Conservation (phyloP, 2,888 invertebrate species). For the Labia minor region DNA sequence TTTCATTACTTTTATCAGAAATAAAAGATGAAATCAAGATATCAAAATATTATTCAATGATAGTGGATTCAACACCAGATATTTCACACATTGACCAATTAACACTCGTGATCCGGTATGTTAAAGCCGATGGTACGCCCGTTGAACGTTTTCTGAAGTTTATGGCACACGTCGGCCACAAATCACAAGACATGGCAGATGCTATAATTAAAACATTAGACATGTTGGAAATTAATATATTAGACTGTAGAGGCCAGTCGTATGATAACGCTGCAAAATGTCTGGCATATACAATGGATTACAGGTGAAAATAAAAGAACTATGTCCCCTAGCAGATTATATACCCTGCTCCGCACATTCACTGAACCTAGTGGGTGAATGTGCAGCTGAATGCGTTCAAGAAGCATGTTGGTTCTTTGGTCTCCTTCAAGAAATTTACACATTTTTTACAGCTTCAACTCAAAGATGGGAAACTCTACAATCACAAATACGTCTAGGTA, state of each 20-base stretch:
- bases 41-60: background rate
- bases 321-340: constrained; percentile 23
- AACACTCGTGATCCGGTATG: background rate
- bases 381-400: constrained; percentile 25
- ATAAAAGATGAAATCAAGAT: background rate
- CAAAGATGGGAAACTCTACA: constrained; percentile 26
- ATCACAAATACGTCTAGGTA: too few relatives aligned
- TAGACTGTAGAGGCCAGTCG: constrained; percentile 29
- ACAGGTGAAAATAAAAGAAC: constrained; percentile 27
- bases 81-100: background rate
- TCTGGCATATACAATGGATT: constrained; percentile 28
- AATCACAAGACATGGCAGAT: constrained; percentile 25
- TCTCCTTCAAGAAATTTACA: constrained; percentile 27
- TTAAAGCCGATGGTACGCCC: constrained; percentile 14
- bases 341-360: constrained; percentile 28
- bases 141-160: constrained; percentile 24
- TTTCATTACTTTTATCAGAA: too few relatives aligned
- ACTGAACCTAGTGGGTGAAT: constrained; percentile 26
- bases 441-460: constrained; percentile 26
- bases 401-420: constrained; percentile 27
- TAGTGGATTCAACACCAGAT: background rate
- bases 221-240: constrained; percentile 23
- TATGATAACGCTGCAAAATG: constrained; percentile 31
- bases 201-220: constrained; percentile 23
- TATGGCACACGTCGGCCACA: constrained; percentile 25